Evolutionary conservation across 2,888 invertebrate species (phyloP).

Genomic region (Eupithecia subumbrata): DNA sequence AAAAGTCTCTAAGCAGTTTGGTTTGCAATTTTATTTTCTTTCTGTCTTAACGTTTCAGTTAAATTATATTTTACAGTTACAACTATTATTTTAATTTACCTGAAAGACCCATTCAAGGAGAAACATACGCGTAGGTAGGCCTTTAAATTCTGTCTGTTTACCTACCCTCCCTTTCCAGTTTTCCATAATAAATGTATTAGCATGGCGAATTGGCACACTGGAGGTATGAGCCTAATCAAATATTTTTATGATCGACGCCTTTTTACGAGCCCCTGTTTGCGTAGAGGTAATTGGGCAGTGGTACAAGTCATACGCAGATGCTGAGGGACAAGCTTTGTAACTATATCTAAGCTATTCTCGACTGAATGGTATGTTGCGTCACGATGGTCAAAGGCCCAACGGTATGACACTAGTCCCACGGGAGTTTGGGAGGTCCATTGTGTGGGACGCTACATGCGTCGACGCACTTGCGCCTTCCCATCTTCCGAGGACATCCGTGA

Average conservation of each 20-base stretch:
- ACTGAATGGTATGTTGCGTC: no score
- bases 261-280: slow-evolving; percentile 74
- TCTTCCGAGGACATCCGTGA: no score
- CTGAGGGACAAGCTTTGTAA: not conserved
- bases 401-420: no score
- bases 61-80: not conserved
- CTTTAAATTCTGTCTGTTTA: slow-evolving; percentile 4
- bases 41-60: not conserved
- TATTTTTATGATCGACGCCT: slow-evolving; percentile 83
- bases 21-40: not conserved
- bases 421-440: no score
- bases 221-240: slow-evolving; percentile 76
- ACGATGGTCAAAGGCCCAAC: no score
- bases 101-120: not conserved
- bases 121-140: not conserved
- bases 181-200: slow-evolving; percentile 76
- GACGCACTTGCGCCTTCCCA: no score
- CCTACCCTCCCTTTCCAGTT: slow-evolving; percentile 10
- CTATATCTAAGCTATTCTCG: no score
- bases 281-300: slow-evolving; percentile 53
- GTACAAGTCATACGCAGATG: slow-evolving; percentile 38
- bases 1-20: not conserved
- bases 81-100: not conserved
- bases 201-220: slow-evolving; percentile 71
- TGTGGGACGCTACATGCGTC: no score